These are phyloP conservation scores for Psococerastis gibbosa DNA, from an alignment of 2,888 invertebrate genomes.

Conservation along the genomic window DNA sequence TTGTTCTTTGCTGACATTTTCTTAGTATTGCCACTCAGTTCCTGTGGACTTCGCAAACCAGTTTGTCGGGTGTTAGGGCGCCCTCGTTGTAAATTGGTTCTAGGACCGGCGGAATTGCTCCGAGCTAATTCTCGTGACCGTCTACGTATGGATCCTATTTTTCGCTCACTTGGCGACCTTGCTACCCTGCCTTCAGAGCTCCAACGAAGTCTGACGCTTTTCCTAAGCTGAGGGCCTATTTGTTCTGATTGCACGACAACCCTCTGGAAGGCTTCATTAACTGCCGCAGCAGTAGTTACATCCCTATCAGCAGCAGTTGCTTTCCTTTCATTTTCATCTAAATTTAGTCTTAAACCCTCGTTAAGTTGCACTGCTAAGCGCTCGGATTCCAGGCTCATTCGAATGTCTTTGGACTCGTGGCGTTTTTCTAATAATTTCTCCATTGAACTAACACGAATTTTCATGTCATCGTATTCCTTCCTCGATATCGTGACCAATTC, in stretches of 20 bases:
- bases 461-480: slow-evolving; percentile 58
- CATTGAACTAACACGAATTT: slow-evolving; percentile 51
- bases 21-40: no score
- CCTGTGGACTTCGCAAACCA: slow-evolving; percentile 19
- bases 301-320: slow-evolving; percentile 1
- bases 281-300: slow-evolving; percentile 36
- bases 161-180: slow-evolving; percentile 60
- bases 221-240: slow-evolving; percentile 47
- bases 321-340: neutral
- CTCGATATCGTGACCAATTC: slow-evolving; percentile 54
- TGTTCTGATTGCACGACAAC: slow-evolving; percentile 49
- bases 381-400: slow-evolving; percentile 20
- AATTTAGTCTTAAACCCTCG: neutral
- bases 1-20: no score
- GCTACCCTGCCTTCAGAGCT: slow-evolving; percentile 50
- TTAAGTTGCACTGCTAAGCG: slow-evolving; percentile 14
- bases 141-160: slow-evolving; percentile 55
- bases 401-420: slow-evolving; percentile 20
- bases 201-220: slow-evolving; percentile 52
- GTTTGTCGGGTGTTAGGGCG: slow-evolving; percentile 30
- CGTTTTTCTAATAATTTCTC: slow-evolving; percentile 43
- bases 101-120: slow-evolving; percentile 26
- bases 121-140: slow-evolving; percentile 40
- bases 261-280: slow-evolving; percentile 53
- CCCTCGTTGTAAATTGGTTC: slow-evolving; percentile 32